Evolutionary conservation across 2,888 invertebrate genomes (phyloP).

Genomic region (Cataglyphis rosenhaueri): DNA sequence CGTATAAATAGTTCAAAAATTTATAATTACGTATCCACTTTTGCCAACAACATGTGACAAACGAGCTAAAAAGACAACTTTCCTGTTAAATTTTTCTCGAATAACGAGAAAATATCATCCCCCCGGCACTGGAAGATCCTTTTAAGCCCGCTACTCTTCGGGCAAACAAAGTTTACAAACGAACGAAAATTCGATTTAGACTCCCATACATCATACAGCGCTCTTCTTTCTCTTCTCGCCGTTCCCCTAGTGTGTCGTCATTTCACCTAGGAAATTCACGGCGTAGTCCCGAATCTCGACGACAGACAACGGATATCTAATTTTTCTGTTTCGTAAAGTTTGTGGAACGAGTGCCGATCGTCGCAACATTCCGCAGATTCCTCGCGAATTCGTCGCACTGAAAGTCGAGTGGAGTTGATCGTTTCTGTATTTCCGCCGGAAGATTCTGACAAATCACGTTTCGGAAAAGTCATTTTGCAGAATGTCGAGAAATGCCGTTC

Average conservation of each 20-base stretch:
- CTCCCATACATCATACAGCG: slow-evolving; percentile 80
- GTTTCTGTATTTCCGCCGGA: slow-evolving; percentile 63
- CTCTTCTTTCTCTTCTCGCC: slow-evolving; percentile 55
- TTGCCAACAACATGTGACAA: slow-evolving; percentile 8
- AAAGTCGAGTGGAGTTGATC: slow-evolving; percentile 63
- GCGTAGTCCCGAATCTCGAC: slow-evolving; percentile 68
- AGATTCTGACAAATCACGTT: slow-evolving; percentile 51
- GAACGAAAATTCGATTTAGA: slow-evolving; percentile 82
- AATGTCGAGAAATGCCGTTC: slow-evolving; percentile 62
- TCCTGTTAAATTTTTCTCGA: slow-evolving; percentile 73
- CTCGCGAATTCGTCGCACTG: slow-evolving; percentile 51
- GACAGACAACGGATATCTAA: slow-evolving; percentile 76
- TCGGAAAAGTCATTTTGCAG: slow-evolving; percentile 45
- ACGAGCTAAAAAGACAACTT: slow-evolving; percentile 71
- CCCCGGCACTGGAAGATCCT: slow-evolving; percentile 72
- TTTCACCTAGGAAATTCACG: slow-evolving; percentile 73
- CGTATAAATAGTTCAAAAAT: background rate
- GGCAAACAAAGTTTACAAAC: slow-evolving; percentile 82
- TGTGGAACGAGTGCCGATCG: slow-evolving; percentile 64
- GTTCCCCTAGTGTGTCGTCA: slow-evolving; percentile 37
- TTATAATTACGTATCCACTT: slow-evolving; percentile 15
- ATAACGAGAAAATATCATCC: slow-evolving; percentile 77
- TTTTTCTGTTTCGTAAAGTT: slow-evolving; percentile 81
- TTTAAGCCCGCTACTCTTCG: slow-evolving; percentile 74
- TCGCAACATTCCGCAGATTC: slow-evolving; percentile 75